These are phyloP conservation scores for Shinisaurus crocodilurus DNA, from an alignment of 2,113 vertebrate species.

Conservation along the genomic window DNA sequence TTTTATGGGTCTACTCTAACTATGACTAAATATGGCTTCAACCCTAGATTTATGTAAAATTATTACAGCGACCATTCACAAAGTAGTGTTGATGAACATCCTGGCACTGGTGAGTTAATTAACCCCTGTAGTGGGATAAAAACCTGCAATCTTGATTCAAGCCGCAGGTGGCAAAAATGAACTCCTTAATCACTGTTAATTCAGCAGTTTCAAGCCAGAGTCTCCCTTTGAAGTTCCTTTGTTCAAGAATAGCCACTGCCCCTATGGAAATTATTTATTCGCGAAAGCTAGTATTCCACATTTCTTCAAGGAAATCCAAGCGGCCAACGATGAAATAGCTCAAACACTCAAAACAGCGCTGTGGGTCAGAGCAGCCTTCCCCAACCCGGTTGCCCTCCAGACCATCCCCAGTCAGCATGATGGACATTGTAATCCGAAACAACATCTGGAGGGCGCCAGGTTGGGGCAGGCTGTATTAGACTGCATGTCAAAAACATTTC, in stretches of 20 bases:
- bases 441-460: too few species aligned
- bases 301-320: neutral
- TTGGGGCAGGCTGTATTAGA: too few species aligned
- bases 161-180: neutral
- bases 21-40: neutral
- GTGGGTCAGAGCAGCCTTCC: too few species aligned
- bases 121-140: neutral
- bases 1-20: too few species aligned
- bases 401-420: too few species aligned
- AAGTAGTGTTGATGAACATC: neutral
- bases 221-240: neutral
- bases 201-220: neutral
- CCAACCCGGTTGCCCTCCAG: too few species aligned
- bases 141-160: neutral
- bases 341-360: neutral
- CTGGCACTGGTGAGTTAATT: neutral
- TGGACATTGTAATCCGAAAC: too few species aligned
- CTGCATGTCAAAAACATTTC: too few species aligned
- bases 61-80: neutral
- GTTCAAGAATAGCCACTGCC: neutral
- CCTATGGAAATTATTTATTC: neutral
- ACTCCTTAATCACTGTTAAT: neutral
- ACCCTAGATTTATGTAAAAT: neutral
- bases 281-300: neutral
- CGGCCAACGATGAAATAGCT: neutral